Conservation (phyloP, 1,140 invertebrate genomes). For the Diploscapter pachys region DNA sequence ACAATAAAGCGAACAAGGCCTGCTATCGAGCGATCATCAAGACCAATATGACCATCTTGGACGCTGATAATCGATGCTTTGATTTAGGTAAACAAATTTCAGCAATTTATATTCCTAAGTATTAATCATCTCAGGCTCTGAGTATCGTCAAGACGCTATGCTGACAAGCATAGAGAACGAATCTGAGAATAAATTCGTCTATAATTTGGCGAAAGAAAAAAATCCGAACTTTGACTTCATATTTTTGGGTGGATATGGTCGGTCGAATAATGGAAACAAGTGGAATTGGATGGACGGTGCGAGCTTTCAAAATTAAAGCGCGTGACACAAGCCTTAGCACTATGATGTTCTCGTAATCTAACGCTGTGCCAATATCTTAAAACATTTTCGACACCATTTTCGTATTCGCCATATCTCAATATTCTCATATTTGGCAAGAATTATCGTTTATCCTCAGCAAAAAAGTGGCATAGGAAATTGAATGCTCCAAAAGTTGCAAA, state of each 20-base stretch:
- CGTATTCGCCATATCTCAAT: too few species aligned
- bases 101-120: not conserved
- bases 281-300: constrained; percentile 51
- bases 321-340: too few species aligned
- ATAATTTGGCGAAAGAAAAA: constrained; percentile 39
- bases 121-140: constrained; percentile 23
- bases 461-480: too few species aligned
- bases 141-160: constrained; percentile 40
- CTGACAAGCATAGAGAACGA: constrained; percentile 37
- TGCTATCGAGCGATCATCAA: constrained; percentile 40
- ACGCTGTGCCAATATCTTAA: too few species aligned
- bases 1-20: constrained; percentile 36
- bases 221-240: constrained; percentile 38
- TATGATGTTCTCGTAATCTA: too few species aligned
- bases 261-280: constrained; percentile 37
- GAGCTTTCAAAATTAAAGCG: too few species aligned
- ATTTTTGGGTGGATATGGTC: constrained; percentile 43
- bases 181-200: constrained; percentile 43
- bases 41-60: constrained; percentile 42
- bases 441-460: too few species aligned
- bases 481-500: too few species aligned
- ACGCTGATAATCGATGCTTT: constrained; percentile 43
- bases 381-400: too few species aligned
- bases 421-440: too few species aligned
- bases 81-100: constrained; percentile 32